Conservation (phyloP, 2,888 invertebrate species). For the Apomyelois bistriatella region DNA sequence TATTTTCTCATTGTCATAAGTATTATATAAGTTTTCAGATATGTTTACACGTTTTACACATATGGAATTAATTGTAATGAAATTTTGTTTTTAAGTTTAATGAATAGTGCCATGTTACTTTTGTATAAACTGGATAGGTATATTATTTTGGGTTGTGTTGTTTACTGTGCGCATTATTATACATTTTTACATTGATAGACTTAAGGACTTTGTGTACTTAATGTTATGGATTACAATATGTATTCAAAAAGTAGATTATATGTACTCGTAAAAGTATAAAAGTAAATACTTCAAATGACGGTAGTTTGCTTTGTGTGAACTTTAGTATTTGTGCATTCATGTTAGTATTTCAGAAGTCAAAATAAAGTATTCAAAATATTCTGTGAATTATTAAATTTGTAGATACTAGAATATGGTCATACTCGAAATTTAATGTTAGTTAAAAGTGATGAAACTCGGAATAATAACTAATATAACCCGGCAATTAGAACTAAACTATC, state of each 20-base stretch:
- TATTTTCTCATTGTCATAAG: not conserved
- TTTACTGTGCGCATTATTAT: slow-evolving; percentile 19
- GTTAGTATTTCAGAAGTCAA: slow-evolving; percentile 11
- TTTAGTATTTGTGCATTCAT: not conserved
- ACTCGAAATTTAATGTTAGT: no score
- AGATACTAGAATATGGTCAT: no score
- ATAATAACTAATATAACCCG: no score
- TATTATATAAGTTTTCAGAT: not conserved
- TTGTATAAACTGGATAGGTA: slow-evolving; percentile 19
- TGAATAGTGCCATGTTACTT: slow-evolving; percentile 43
- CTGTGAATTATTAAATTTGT: not conserved
- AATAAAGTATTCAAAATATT: slow-evolving; percentile 5
- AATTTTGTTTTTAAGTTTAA: slow-evolving; percentile 7
- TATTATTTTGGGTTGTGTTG: slow-evolving; percentile 27
- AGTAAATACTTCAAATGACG: no score
- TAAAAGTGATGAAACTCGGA: no score
- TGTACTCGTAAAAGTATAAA: no score
- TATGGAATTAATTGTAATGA: slow-evolving; percentile 3
- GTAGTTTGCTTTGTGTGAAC: no score
- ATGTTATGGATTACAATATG: slow-evolving; percentile 14
- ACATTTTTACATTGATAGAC: slow-evolving; percentile 24
- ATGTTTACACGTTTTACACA: not conserved
- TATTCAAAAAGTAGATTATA: slow-evolving; percentile 17
- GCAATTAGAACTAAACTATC: no score
- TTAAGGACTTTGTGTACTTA: slow-evolving; percentile 25